These are phyloP conservation scores for Malurus melanocephalus DNA, from an alignment of 2,113 vertebrate species.

Conservation along the genomic window DNA sequence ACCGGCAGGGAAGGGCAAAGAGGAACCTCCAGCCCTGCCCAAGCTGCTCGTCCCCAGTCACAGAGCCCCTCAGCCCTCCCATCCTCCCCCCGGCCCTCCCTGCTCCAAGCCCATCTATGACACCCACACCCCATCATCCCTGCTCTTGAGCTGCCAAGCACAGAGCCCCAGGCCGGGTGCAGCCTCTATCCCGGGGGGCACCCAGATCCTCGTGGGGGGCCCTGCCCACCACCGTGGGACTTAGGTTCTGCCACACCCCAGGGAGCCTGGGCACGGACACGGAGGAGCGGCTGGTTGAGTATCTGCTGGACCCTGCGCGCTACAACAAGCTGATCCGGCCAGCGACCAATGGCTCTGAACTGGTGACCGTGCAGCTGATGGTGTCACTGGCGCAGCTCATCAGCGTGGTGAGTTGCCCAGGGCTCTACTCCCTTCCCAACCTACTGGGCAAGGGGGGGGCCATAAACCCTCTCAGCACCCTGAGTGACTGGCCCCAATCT, in stretches of 20 bases:
- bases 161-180: not conserved
- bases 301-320: conserved; percentile 88
- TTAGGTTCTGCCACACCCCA: not conserved
- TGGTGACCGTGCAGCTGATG: conserved; percentile 94
- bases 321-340: conserved; percentile 97
- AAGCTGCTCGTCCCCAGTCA: not conserved
- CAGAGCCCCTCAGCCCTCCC: not conserved
- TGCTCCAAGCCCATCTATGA: not conserved
- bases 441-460: fast-evolving
- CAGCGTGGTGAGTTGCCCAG: conserved; percentile 85
- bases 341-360: conserved; percentile 88
- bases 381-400: conserved; percentile 94
- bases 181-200: not conserved
- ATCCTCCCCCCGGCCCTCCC: no score
- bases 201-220: fast-evolving
- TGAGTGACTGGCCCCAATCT: not conserved
- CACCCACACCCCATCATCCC: not conserved
- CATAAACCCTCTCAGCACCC: no score
- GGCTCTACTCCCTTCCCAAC: not conserved
- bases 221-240: fast-evolving
- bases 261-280: conserved; percentile 84
- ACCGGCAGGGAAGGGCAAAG: not conserved
- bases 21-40: no score
- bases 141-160: not conserved
- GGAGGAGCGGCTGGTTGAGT: conserved; percentile 90